These are phyloP conservation scores for Bothrops jararaca DNA, from an alignment of 2,113 vertebrate species.

Conservation along the genomic window DNA sequence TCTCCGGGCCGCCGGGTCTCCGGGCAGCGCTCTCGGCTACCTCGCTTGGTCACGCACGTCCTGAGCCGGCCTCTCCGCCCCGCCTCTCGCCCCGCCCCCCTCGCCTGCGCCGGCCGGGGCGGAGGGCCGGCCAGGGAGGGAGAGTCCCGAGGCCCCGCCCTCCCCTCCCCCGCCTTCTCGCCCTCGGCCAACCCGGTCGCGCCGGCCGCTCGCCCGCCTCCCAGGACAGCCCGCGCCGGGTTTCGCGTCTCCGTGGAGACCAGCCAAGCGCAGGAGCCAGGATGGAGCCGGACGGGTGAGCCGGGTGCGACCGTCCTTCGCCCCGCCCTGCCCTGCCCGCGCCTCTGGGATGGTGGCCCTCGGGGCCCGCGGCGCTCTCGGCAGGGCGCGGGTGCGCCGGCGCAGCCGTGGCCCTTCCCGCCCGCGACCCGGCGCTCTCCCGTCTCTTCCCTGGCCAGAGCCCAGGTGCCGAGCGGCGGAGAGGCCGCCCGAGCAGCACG, in stretches of 20 bases:
- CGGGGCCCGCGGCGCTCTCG: not conserved
- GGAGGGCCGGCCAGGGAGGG: not conserved
- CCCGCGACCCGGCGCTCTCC: not conserved
- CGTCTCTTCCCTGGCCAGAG: not conserved
- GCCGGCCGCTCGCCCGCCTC: not conserved
- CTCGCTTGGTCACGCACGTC: not conserved
- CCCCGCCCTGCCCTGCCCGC: not conserved
- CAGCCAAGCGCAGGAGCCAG: accelerated
- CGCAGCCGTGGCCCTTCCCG: not conserved
- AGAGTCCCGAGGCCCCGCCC: not conserved
- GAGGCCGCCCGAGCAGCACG: not conserved
- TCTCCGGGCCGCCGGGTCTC: not conserved
- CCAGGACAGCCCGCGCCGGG: not conserved
- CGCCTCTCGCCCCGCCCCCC: not conserved
- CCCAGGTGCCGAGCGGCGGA: too few relatives aligned
- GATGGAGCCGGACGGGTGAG: not conserved
- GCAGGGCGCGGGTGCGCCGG: not conserved
- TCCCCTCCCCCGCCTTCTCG: not conserved
- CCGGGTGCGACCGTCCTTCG: not conserved
- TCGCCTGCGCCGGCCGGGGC: too few relatives aligned
- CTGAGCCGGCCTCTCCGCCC: not conserved
- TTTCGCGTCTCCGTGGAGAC: not conserved
- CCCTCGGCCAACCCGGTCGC: not conserved
- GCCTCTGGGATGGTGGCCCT: not conserved
- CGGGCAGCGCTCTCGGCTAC: too few relatives aligned